Evolutionary conservation across 2,113 vertebrate genomes (phyloP).

Genomic region (Tragulus kanchil): DNA sequence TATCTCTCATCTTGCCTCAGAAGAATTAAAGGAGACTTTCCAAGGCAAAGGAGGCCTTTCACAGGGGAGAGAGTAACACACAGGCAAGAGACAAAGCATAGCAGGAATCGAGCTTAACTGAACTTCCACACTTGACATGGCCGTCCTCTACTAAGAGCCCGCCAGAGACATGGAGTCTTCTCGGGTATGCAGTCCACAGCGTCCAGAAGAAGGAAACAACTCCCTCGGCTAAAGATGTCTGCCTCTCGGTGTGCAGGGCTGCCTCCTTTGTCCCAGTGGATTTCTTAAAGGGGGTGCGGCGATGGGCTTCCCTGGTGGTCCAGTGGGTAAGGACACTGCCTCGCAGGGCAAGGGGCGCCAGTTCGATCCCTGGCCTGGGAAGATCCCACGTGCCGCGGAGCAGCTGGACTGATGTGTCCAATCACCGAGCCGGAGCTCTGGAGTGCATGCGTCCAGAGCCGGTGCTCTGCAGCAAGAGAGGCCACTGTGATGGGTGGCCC

Average conservation of each 20-base stretch:
- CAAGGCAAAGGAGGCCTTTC: not conserved
- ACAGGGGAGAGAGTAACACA: not conserved
- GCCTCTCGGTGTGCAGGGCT: not conserved
- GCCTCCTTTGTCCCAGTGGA: not conserved
- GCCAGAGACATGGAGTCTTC: not conserved
- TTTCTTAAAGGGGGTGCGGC: not conserved
- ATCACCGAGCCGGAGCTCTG: too few species aligned
- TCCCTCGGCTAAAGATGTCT: not conserved
- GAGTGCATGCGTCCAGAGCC: too few species aligned
- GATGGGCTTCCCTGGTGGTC: not conserved
- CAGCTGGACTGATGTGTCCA: too few species aligned
- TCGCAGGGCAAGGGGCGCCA: too few species aligned
- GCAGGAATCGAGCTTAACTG: not conserved
- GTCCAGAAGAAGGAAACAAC: not conserved
- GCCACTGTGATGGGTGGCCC: too few species aligned
- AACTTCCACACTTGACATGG: not conserved
- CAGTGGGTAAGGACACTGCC: too few species aligned
- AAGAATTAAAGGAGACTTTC: not conserved
- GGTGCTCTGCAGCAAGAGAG: too few species aligned
- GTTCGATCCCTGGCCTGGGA: too few species aligned
- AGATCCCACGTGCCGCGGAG: too few species aligned
- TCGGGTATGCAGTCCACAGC: too few species aligned
- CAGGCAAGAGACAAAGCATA: not conserved
- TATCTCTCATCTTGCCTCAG: slow-evolving; percentile 14
- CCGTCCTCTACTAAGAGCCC: not conserved